Percentiles rank a stretch among this genome's conserved stretches.
Evolutionary conservation across 2,797 vertebrate genomes (phyloP).

Genomic region (Spinibarbus caldwelli): DNA sequence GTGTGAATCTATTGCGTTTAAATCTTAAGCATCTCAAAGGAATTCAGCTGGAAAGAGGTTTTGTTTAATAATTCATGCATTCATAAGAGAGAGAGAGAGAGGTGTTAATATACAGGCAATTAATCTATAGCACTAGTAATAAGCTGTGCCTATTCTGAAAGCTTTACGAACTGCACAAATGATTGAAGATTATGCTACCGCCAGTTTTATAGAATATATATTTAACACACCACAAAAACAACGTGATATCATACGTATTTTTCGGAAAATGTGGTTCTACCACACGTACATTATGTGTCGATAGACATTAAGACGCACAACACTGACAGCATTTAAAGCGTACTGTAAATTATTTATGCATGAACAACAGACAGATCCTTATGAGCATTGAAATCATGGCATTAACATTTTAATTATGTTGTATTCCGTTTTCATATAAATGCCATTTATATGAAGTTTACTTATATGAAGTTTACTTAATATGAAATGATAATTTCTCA

Average conservation of each 20-base stretch:
- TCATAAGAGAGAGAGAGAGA: not conserved
- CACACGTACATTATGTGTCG: too few relatives aligned
- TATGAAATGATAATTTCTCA: too few relatives aligned
- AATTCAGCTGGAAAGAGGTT: not conserved
- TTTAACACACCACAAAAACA: too few relatives aligned
- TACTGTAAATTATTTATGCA: not conserved
- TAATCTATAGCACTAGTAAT: too few relatives aligned
- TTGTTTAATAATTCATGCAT: slow-evolving; percentile 16
- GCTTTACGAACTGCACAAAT: too few relatives aligned
- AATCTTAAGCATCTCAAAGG: not conserved
- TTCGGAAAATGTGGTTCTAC: too few relatives aligned
- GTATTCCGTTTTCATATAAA: not conserved
- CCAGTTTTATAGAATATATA: too few relatives aligned
- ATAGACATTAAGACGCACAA: too few relatives aligned
- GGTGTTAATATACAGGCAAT: too few relatives aligned
- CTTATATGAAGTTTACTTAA: not conserved
- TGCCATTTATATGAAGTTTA: not conserved
- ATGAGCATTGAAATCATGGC: not conserved
- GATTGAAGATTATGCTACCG: too few relatives aligned
- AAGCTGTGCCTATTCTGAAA: too few relatives aligned
- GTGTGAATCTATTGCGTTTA: not conserved
- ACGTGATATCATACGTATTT: too few relatives aligned
- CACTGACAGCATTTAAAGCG: not conserved
- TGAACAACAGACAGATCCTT: not conserved
- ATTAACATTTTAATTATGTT: not conserved